Base-by-base conservation (phyloP, 2,797 vertebrate genomes). In the Takifugu rubripes region DNA sequence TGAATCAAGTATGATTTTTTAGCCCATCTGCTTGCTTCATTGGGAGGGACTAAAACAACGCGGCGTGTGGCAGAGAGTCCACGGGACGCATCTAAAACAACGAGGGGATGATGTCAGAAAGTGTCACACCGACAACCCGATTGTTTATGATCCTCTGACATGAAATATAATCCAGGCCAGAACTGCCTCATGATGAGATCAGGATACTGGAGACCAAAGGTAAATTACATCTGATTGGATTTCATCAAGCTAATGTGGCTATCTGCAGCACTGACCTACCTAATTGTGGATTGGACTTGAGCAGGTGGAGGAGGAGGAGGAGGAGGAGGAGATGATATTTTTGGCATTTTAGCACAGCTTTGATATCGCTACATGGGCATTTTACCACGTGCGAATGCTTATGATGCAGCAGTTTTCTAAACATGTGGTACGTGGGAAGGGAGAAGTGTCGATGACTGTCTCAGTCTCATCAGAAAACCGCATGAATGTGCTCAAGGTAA, bases 211-310 rank as follows among this genome's bases (percentile, higher is more conserved):
- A 86, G 78, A 82, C 74, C 69, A 52, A 67, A 74, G 50, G 62
- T 87, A 89, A 89, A 88, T 87, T 70, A 84, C 72, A 73, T 71
- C 56, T 82, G 87, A 90, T 86, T 85, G 78, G 79, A 88, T 90
- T 91, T 89, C 75, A 87, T 85, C 77, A 73, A 68, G 70, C 36
- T 40, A 40, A 11, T 40, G 36, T 40, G 36, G 36, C 12, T 40
- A 40, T 40, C 36, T 40, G 36, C 36, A 40, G 36, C 12, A 63
- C 54, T 74, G 73, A 74, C 69, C 63, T 50, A 59, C 57, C 83
- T 79, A 83, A 83, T 77, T 78, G 80, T 69, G 70, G 70, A 70
- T 54, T 65, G 60, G 81, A 68, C 69, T 70, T 49, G 52, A 64
- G 68, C 21, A 45, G 49, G 54, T 54, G 40, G 51, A 65, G 68